Conservation (phyloP, 2,888 invertebrate species). For the Megalurothrips usitatus region DNA sequence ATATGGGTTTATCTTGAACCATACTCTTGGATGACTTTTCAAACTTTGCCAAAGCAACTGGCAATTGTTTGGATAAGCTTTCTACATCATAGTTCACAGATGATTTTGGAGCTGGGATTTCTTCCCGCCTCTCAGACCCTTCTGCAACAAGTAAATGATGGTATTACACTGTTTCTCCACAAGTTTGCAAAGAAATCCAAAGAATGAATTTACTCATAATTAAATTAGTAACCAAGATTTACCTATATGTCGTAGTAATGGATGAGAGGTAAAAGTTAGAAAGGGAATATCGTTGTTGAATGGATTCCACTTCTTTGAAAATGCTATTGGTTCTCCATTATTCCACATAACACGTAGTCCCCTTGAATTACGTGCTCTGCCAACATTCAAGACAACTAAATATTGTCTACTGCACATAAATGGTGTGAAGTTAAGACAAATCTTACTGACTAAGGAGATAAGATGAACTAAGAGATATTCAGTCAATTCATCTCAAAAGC, state of each 20-base stretch:
- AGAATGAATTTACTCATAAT: background rate
- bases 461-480: background rate
- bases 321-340: slow-evolving; percentile 61
- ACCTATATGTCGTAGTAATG: slow-evolving; percentile 70
- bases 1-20: slow-evolving; percentile 62
- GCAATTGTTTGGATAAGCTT: slow-evolving; percentile 55
- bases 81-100: slow-evolving; percentile 56
- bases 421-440: slow-evolving; percentile 36
- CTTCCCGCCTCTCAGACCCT: slow-evolving; percentile 43
- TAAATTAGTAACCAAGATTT: slow-evolving; percentile 35
- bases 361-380: slow-evolving; percentile 64
- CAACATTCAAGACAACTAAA: slow-evolving; percentile 38
- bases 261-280: slow-evolving; percentile 75
- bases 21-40: slow-evolving; percentile 49
- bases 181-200: background rate
- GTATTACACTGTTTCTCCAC: background rate
- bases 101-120: slow-evolving; percentile 42
- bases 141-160: slow-evolving; percentile 37
- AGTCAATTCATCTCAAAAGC: background rate
- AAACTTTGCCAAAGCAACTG: slow-evolving; percentile 50
- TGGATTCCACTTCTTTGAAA: slow-evolving; percentile 79
- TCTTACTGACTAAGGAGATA: background rate
- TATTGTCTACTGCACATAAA: slow-evolving; percentile 13
- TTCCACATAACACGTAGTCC: slow-evolving; percentile 78
- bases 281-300: slow-evolving; percentile 74